These are phyloP conservation scores for Coregonus ussuriensis DNA, from an alignment of 2,797 vertebrate genomes.

Conservation along the genomic window DNA sequence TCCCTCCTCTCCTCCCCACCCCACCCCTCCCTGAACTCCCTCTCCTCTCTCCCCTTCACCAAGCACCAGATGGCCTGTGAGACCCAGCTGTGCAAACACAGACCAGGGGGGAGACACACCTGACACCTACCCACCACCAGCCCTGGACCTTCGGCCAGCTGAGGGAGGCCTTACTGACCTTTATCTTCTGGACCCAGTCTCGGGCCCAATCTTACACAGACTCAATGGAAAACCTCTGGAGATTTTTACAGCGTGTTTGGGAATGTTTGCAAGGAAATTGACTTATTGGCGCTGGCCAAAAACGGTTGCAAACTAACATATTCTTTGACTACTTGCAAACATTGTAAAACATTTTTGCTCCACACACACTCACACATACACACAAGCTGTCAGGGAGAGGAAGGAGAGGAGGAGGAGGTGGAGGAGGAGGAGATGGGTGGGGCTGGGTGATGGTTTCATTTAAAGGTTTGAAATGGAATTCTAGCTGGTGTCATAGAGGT, in stretches of 20 bases:
- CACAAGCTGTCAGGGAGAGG: slow-evolving; percentile 7
- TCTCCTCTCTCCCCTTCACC: neutral
- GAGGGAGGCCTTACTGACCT: neutral
- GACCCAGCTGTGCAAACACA: slow-evolving; percentile 30
- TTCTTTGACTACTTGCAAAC: neutral
- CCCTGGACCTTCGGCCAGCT: neutral
- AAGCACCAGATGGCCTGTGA: slow-evolving; percentile 12
- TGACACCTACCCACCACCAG: slow-evolving; percentile 16
- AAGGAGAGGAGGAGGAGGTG: slow-evolving; percentile 9
- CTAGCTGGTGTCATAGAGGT: too few species aligned
- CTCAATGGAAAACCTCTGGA: neutral
- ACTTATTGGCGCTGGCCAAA: neutral
- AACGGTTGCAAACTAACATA: too few species aligned
- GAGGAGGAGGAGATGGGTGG: neutral
- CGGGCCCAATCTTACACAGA: neutral
- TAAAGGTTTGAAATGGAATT: neutral
- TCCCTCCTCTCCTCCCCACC: slow-evolving; percentile 8
- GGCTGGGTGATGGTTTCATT: neutral
- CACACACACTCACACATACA: neutral
- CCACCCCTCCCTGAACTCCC: slow-evolving; percentile 14
- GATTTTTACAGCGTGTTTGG: neutral
- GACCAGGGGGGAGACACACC: neutral
- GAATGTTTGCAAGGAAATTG: neutral
- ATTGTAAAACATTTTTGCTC: neutral
- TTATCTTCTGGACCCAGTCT: neutral